Percentiles rank a stretch among this genome's conserved stretches.
Evolutionary conservation across 1,140 invertebrate species (phyloP).

Genomic region (Brachystomella parvula): DNA sequence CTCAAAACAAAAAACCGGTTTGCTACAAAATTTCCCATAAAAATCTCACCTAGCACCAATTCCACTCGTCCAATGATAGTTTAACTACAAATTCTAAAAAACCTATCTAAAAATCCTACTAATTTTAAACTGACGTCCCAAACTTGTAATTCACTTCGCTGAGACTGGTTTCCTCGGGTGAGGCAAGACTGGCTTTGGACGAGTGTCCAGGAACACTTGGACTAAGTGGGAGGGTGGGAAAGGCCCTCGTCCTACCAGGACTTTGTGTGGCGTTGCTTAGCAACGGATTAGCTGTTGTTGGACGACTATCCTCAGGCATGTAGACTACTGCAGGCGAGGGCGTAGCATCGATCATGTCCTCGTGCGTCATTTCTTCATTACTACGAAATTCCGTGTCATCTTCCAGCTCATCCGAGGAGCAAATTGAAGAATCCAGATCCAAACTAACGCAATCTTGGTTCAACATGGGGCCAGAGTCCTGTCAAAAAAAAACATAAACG

Average conservation of each 20-base stretch:
- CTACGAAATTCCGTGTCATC: conserved; percentile 13
- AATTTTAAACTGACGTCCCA: conserved; percentile 35
- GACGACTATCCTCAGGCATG: background rate
- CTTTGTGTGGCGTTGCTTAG: background rate
- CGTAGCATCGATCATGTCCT: background rate
- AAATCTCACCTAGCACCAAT: too few relatives aligned
- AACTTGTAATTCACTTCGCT: conserved; percentile 31
- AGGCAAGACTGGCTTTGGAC: conserved; percentile 36
- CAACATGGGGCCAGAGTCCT: conserved; percentile 36
- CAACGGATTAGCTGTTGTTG: background rate
- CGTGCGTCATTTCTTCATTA: background rate
- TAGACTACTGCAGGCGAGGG: background rate
- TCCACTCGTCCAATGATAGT: too few relatives aligned
- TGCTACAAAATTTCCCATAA: too few relatives aligned
- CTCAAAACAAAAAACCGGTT: too few relatives aligned
- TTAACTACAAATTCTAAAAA: too few relatives aligned
- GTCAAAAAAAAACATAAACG: background rate
- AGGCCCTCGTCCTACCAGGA: background rate
- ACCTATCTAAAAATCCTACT: too few relatives aligned
- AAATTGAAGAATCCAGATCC: conserved; percentile 28
- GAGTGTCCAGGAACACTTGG: conserved; percentile 18
- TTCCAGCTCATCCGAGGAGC: conserved; percentile 27
- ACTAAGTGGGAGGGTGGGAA: background rate
- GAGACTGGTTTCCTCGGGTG: conserved; percentile 36
- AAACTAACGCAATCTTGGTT: conserved; percentile 37